Conservation (phyloP, 2,888 invertebrate genomes). For the Drosophila anomalata region DNA sequence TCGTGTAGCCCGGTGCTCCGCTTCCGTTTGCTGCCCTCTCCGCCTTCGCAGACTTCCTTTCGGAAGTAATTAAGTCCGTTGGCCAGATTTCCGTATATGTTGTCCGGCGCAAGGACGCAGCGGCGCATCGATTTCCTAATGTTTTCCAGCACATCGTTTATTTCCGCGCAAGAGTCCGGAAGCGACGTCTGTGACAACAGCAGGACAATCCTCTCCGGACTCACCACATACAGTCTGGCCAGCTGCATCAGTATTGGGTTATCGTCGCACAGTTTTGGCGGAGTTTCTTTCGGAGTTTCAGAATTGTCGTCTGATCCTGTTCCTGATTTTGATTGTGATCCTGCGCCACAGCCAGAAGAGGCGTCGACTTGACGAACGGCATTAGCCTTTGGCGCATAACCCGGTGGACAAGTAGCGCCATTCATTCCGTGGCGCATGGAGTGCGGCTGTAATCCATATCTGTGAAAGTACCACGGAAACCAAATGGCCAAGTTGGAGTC, state of each 20-base stretch:
- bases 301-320: neutral
- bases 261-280: constrained; percentile 77
- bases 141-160: constrained; percentile 78
- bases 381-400: constrained; percentile 33
- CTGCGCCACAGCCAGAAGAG: neutral
- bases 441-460: constrained; percentile 52
- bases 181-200: constrained; percentile 83
- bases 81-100: constrained; percentile 84
- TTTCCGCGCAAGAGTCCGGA: constrained; percentile 69
- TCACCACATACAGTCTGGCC: constrained; percentile 85
- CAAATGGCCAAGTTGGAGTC: constrained; percentile 49
- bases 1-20: constrained; percentile 76
- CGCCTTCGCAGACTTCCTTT: constrained; percentile 82
- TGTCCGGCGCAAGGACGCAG: constrained; percentile 83
- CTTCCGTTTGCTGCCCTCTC: constrained; percentile 40
- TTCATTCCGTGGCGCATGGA: constrained; percentile 20
- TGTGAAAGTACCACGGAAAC: constrained; percentile 72
- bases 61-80: constrained; percentile 84
- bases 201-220: constrained; percentile 85
- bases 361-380: neutral
- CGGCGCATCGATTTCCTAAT: constrained; percentile 82
- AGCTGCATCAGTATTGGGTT: constrained; percentile 84
- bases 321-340: neutral
- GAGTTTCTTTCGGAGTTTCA: neutral
- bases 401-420: constrained; percentile 46